Conservation (phyloP, 2,888 invertebrate genomes). For the Neoitamus cyanurus region DNA sequence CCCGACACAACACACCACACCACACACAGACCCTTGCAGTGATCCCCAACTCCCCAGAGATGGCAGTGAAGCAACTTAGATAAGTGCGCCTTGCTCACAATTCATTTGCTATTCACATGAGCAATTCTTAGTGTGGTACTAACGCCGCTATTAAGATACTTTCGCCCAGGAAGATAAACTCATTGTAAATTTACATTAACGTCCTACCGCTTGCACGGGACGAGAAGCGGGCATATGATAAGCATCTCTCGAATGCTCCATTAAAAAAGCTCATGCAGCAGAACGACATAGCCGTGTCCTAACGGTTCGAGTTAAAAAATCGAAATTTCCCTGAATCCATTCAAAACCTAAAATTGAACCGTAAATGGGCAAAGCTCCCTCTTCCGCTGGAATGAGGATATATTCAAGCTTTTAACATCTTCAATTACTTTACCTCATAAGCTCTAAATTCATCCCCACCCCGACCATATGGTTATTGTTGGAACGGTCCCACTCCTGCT, state of each 20-base stretch:
- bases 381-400: background rate
- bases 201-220: background rate
- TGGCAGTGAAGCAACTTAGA: background rate
- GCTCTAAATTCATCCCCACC: slow-evolving; percentile 55
- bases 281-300: background rate
- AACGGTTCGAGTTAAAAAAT: slow-evolving; percentile 24
- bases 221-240: slow-evolving; percentile 7
- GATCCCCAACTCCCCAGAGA: background rate
- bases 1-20: background rate
- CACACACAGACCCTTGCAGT: background rate
- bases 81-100: background rate
- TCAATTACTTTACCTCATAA: slow-evolving; percentile 59
- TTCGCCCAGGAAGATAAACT: slow-evolving; percentile 18
- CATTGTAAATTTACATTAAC: slow-evolving; percentile 41
- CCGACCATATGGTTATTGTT: background rate
- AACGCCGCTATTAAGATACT: slow-evolving; percentile 19
- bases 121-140: slow-evolving; percentile 13
- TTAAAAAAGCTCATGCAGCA: slow-evolving; percentile 41
- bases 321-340: slow-evolving; percentile 42
- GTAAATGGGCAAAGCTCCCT: slow-evolving; percentile 38
- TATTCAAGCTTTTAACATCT: slow-evolving; percentile 58
- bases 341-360: slow-evolving; percentile 44
- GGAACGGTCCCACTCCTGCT: slow-evolving; percentile 2
- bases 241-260: slow-evolving; percentile 36
- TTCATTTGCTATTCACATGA: slow-evolving; percentile 20